Evolutionary conservation across 1,140 invertebrate species (phyloP).

Genomic region (Zaprionus lachaisei): DNA sequence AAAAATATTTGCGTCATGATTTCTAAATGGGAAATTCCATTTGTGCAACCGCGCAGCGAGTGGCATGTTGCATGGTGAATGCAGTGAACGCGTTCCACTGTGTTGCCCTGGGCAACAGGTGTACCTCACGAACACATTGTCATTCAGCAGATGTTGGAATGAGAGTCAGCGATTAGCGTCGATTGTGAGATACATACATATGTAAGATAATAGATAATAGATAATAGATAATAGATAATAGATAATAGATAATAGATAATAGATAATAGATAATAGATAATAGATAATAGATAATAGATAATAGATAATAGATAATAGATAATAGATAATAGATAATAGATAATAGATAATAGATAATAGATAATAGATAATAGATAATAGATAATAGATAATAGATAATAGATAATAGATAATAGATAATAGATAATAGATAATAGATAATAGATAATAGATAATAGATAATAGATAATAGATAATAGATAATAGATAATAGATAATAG

Average conservation of each 20-base stretch:
- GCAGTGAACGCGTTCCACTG: neutral
- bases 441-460: slow-evolving; percentile 5
- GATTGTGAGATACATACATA: no score
- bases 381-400: neutral
- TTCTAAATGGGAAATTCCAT: slow-evolving; percentile 23
- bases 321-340: slow-evolving; percentile 5
- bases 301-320: slow-evolving; percentile 3
- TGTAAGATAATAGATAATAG: no score
- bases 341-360: slow-evolving; percentile 1
- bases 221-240: neutral
- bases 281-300: slow-evolving; percentile 5
- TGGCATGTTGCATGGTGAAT: slow-evolving; percentile 25
- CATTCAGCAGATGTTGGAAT: no score
- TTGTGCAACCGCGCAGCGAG: slow-evolving; percentile 19
- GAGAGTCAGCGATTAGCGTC: no score
- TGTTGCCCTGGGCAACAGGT: neutral
- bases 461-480: slow-evolving; percentile 5
- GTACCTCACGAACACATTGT: neutral
- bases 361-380: slow-evolving; percentile 2
- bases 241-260: slow-evolving; percentile 1
- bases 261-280: slow-evolving; percentile 4
- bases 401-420: no score
- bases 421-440: slow-evolving; percentile 1
- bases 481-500: slow-evolving; percentile 5
- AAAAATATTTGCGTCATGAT: slow-evolving; percentile 43